Evolutionary conservation across 2,113 vertebrate genomes (phyloP), one percentile per base, ranked within the genome.

Genomic region (Etheostoma cragini): DNA sequence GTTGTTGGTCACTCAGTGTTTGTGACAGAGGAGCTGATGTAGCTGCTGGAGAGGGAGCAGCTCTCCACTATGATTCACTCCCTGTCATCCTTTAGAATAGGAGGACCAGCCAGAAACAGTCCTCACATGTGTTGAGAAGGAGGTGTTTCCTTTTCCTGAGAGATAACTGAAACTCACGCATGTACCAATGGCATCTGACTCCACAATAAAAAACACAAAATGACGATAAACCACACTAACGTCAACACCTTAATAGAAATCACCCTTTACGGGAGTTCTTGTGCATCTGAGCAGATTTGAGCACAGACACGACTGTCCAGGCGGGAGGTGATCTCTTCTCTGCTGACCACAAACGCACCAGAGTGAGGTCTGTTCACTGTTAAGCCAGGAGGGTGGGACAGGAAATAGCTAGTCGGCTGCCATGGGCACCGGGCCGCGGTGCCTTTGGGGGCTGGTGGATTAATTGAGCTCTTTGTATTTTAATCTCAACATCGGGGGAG

Each of bases 301-400:
- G 38, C 57, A 63, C 30, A 30, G 30, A 10, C 57, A 21, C n/a
- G 26, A 26, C 77, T 75, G 72, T 73, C 53, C 82, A 38, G 66
- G 76, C 2, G 58, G 72, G 80, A 64, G 67, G 69, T 74, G 81
- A 80, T 64, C 45, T 64, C 72, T 76, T 46, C 64, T n/a, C 72
- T 50, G 57, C 60, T 8, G 70, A 49, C 63, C 49, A 46, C 66
- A 49, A 42, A 76, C 81, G 50, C 81, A 72, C 79, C 86, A 84
- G 82, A 85, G 65, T 77, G 76, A 86, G 82, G 52, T 90, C 85
- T 92, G 92, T 92, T 92, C 85, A 86, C 87, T 73, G 89, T 84
- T 80, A 54, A 86, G 60, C 60, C 81, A 62, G 58, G 67, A 91
- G 93, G 94, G 93, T 93, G 93, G 93, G 81, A 91, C 94, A 94